Evolutionary conservation across 2,113 vertebrate genomes (phyloP).

Genomic region (Proteles cristata): DNA sequence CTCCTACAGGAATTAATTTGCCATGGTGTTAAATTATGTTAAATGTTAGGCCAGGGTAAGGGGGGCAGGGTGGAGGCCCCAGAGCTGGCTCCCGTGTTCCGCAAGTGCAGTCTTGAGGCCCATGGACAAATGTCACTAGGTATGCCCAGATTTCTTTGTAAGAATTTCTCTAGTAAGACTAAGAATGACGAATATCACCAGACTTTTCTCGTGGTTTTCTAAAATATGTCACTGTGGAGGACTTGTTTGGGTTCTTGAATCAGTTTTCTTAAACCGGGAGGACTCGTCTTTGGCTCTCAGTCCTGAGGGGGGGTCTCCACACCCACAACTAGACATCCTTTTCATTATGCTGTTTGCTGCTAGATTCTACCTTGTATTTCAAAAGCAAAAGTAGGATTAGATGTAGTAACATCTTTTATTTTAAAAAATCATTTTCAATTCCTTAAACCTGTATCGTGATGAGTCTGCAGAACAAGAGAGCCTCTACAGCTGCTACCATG

Average conservation of each 20-base stretch:
- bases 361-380: slow-evolving; percentile 23
- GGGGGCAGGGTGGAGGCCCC: too few species aligned
- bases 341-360: neutral
- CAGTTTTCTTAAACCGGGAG: neutral
- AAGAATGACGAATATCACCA: neutral
- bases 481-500: neutral
- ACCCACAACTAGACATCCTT: neutral
- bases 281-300: neutral
- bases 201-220: neutral
- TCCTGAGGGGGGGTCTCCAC: neutral
- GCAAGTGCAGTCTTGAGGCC: neutral
- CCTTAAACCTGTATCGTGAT: neutral
- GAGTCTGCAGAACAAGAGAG: neutral
- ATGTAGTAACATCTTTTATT: neutral
- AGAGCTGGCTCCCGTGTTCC: neutral
- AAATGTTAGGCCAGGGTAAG: neutral
- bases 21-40: slow-evolving; percentile 51
- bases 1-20: slow-evolving; percentile 85
- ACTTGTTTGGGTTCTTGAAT: slow-evolving; percentile 10
- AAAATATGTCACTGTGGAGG: neutral
- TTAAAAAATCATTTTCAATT: neutral
- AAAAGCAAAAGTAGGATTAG: slow-evolving; percentile 32
- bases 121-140: neutral
- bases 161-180: neutral
- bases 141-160: neutral